phyloP scores from a whole-genome alignment of 2,113 vertebrate species.

The Cisticola juncidis region DNA sequence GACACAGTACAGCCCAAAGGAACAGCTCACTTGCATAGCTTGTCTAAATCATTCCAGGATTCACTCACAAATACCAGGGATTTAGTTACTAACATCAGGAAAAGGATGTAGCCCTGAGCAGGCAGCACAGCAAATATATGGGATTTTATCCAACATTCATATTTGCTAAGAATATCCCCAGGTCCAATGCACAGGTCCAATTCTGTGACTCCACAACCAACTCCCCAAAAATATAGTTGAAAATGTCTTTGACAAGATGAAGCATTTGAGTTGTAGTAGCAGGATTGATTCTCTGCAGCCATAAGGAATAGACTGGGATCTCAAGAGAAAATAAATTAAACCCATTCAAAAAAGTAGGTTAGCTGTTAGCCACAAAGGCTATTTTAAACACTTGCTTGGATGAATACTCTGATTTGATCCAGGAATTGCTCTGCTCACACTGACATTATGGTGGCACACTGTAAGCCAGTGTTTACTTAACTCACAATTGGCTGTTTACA shows the following conservation, averaged over 20 bases:
- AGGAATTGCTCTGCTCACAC: not conserved
- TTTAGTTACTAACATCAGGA: not conserved
- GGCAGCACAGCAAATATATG: not conserved
- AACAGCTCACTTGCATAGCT: not conserved
- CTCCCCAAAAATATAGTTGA: not conserved
- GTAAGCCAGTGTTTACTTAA: not conserved
- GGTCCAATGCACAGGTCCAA: not conserved
- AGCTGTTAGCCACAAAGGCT: not conserved
- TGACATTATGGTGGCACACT: not conserved
- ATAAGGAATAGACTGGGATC: not conserved
- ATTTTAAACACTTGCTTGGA: not conserved
- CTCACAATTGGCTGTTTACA: not conserved
- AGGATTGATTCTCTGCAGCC: not conserved
- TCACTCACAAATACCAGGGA: not conserved
- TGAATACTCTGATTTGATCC: not conserved
- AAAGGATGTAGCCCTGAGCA: not conserved
- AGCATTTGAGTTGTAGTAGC: not conserved
- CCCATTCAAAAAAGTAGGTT: not conserved
- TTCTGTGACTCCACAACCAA: not conserved
- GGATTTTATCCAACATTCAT: not conserved
- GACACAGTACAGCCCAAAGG: not conserved
- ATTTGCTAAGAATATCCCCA: not conserved
- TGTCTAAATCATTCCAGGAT: conserved; percentile 6
- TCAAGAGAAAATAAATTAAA: not conserved
- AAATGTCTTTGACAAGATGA: not conserved